Evolutionary conservation across 2,113 vertebrate species (phyloP).

Genomic region (Protomyctophum bolini): DNA sequence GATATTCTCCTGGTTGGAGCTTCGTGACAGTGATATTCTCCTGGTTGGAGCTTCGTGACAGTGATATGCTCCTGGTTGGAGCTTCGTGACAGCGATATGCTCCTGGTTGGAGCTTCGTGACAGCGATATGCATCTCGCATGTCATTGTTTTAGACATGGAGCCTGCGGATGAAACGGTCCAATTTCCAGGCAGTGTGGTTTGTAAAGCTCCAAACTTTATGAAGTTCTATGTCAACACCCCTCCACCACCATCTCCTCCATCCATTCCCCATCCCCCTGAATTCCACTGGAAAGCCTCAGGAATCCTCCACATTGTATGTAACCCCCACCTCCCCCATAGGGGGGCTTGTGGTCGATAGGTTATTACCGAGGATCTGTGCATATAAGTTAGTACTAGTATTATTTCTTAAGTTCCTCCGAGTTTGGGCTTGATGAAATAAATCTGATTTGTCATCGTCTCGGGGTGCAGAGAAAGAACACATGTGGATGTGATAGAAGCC

Average conservation of each 20-base stretch:
- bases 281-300: conserved; percentile 57
- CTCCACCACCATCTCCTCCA: no score
- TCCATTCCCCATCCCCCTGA: conserved; percentile 19
- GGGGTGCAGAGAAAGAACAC: no score
- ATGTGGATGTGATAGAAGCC: no score
- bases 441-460: conserved; percentile 9
- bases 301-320: conserved; percentile 40
- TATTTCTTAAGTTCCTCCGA: background rate
- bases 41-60: no score
- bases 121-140: conserved; percentile 24
- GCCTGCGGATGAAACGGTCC: conserved; percentile 32
- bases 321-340: background rate
- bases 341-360: conserved; percentile 25
- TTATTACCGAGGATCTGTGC: conserved; percentile 17
- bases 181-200: conserved; percentile 47
- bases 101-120: background rate
- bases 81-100: no score
- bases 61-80: no score
- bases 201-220: conserved; percentile 41
- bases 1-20: no score
- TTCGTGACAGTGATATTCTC: no score
- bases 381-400: background rate
- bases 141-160: conserved; percentile 37
- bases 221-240: conserved; percentile 56
- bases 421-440: conserved; percentile 2